phyloP scores from a whole-genome alignment of 2,888 invertebrate genomes.

The Keiferia lycopersicella region DNA sequence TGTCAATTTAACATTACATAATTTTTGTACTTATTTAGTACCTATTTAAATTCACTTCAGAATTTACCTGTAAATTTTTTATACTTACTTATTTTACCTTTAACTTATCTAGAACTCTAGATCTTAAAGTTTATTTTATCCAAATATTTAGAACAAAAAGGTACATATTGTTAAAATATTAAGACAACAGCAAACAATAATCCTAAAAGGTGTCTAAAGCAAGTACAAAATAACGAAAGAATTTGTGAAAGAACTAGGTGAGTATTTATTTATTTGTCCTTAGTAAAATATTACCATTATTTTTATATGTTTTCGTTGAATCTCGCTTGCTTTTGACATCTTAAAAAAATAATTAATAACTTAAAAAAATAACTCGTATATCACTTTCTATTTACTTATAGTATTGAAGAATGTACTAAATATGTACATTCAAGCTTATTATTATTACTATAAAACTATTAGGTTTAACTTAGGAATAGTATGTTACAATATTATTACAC shows the following conservation, averaged over 20 bases:
- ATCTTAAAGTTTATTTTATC: too few relatives aligned
- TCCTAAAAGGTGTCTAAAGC: not conserved
- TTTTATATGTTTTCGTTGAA: not conserved
- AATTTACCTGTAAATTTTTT: not conserved
- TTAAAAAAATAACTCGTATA: not conserved
- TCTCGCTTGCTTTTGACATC: conserved; percentile 4
- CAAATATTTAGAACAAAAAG: too few relatives aligned
- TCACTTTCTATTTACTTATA: not conserved
- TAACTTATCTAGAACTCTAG: not conserved
- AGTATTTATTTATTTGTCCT: too few relatives aligned
- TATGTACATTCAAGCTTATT: not conserved
- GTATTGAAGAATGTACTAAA: not conserved
- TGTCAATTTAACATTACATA: not conserved
- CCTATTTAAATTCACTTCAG: not conserved
- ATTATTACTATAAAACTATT: not conserved
- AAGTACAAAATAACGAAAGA: not conserved
- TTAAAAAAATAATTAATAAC: not conserved
- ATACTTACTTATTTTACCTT: not conserved
- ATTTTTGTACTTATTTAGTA: not conserved
- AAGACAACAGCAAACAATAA: not conserved
- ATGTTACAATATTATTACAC: not conserved
- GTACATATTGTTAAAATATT: too few relatives aligned
- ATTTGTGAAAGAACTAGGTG: too few relatives aligned
- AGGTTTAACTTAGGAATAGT: not conserved
- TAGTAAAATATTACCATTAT: too few relatives aligned